Conservation (phyloP, 2,888 invertebrate species). For the Noctuana brunneofusca region DNA sequence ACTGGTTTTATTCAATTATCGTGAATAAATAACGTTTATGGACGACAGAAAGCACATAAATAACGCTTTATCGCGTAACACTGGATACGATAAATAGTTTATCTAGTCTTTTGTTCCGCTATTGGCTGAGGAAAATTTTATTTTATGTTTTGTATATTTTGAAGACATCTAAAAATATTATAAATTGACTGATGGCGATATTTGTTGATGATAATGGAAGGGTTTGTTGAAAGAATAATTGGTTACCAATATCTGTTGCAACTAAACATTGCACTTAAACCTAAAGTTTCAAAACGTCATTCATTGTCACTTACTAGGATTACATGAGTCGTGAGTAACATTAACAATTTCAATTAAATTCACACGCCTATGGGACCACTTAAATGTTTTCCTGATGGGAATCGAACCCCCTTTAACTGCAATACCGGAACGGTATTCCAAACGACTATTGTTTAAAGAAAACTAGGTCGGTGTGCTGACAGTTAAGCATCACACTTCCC, state of each 20-base stretch:
- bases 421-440: constrained; percentile 1
- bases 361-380: not conserved
- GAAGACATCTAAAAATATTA: not conserved
- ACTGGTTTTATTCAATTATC: constrained; percentile 31
- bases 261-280: too few relatives aligned
- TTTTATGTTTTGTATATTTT: not conserved
- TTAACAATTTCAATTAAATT: not conserved
- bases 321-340: not conserved
- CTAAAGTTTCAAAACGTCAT: too few relatives aligned
- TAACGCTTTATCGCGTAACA: constrained; percentile 18
- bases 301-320: not conserved
- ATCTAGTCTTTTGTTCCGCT: constrained; percentile 9
- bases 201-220: too few relatives aligned
- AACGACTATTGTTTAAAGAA: constrained; percentile 4
- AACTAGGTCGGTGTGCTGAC: constrained; percentile 2
- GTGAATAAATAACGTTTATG: constrained; percentile 28
- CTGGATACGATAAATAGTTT: constrained; percentile 8
- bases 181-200: not conserved
- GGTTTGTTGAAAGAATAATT: too few relatives aligned
- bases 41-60: constrained; percentile 20
- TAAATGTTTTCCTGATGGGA: not conserved
- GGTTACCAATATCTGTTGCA: too few relatives aligned
- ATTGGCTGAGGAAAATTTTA: not conserved
- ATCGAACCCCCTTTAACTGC: not conserved
- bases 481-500: constrained; percentile 3